phyloP scores from a whole-genome alignment of 2,113 vertebrate species.

The Galemys pyrenaicus region DNA sequence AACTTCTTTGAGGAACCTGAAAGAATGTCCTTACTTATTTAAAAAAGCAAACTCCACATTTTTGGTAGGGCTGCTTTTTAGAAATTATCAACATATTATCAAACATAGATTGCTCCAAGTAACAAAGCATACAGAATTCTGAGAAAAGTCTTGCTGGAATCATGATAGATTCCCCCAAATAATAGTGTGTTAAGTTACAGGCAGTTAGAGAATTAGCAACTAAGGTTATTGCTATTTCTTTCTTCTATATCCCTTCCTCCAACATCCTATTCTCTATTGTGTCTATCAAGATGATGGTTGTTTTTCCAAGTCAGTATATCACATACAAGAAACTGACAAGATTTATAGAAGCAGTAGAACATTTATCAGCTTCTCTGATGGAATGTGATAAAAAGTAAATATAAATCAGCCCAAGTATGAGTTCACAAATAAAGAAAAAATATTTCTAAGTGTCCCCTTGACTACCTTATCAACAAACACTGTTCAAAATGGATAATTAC shows the following conservation, averaged over 20 bases:
- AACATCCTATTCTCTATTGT: neutral
- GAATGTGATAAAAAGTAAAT: conserved; percentile 79
- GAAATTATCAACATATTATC: neutral
- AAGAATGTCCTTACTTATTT: neutral
- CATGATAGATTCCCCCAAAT: neutral
- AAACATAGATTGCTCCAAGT: neutral
- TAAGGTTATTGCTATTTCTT: neutral
- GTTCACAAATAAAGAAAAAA: conserved; percentile 68
- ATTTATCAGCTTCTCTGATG: conserved; percentile 77
- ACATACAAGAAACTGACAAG: conserved; percentile 54
- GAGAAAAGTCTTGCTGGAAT: neutral
- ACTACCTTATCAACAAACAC: conserved; percentile 76
- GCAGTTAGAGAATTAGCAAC: neutral
- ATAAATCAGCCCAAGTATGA: conserved; percentile 74
- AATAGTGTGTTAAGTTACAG: neutral
- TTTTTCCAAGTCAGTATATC: neutral
- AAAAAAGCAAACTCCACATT: conserved; percentile 7
- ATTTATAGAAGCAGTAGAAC: conserved; percentile 56
- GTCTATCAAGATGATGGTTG: neutral
- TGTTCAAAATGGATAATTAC: conserved; percentile 53
- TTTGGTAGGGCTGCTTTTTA: neutral
- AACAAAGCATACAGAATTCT: neutral
- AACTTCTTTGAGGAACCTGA: conserved; percentile 38
- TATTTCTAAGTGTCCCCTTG: conserved; percentile 74
- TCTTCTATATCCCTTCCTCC: neutral